phyloP scores from a whole-genome alignment of 2,888 invertebrate genomes.

The Cryptocephalus moraei region DNA sequence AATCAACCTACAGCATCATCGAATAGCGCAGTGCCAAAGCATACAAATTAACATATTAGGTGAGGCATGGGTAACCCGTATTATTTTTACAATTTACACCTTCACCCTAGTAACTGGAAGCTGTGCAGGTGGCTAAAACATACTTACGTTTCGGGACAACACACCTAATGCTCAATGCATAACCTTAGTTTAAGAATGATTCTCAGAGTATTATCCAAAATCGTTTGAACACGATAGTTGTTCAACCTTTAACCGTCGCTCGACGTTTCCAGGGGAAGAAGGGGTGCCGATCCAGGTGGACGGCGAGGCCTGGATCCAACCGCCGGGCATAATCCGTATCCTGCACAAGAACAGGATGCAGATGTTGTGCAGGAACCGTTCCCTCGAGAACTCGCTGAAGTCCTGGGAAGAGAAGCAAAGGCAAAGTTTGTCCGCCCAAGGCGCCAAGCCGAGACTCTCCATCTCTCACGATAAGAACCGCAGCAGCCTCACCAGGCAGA shows the following conservation, averaged over 20 bases:
- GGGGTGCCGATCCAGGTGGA: conserved; percentile 94
- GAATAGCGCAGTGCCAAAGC: conserved; percentile 92
- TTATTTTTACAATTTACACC: too few relatives aligned
- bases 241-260: background rate
- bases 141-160: too few relatives aligned
- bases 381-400: conserved; percentile 80
- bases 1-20: conserved; percentile 91
- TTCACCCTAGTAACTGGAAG: too few relatives aligned
- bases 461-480: conserved; percentile 34
- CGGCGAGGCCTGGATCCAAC: conserved; percentile 97
- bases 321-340: conserved; percentile 91
- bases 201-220: too few relatives aligned
- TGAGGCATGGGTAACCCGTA: conserved; percentile 17
- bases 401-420: conserved; percentile 79
- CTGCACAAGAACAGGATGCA: conserved; percentile 95
- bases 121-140: too few relatives aligned
- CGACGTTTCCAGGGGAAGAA: conserved; percentile 52
- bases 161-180: too few relatives aligned
- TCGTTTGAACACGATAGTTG: too few relatives aligned
- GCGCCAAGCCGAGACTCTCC: conserved; percentile 35
- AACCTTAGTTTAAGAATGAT: too few relatives aligned
- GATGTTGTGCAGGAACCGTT: conserved; percentile 87
- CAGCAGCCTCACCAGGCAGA: conserved; percentile 35
- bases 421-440: conserved; percentile 45
- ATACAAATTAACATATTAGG: conserved; percentile 93